These are phyloP conservation scores for Lasioglossum villosulum DNA, from an alignment of 2,888 invertebrate species.

Conservation along the genomic window DNA sequence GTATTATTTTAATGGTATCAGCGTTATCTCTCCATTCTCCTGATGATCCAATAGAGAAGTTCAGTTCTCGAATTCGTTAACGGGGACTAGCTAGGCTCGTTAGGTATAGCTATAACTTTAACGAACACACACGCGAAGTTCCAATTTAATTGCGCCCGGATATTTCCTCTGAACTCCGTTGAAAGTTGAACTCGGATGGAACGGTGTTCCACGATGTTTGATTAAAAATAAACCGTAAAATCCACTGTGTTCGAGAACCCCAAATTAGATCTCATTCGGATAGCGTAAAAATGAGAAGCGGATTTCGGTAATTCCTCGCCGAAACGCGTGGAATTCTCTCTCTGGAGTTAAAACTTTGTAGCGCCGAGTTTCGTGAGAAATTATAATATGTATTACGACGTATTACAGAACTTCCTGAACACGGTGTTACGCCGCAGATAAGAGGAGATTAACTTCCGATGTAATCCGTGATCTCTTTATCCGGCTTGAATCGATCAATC, in stretches of 20 bases:
- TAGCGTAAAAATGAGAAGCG: not conserved
- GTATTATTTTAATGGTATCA: not conserved
- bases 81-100: not conserved
- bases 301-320: not conserved
- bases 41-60: not conserved
- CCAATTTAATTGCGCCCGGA: not conserved
- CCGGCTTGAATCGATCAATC: constrained; percentile 26
- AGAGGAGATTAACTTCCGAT: constrained; percentile 6
- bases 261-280: not conserved
- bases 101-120: not conserved
- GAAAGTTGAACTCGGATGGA: not conserved
- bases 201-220: not conserved
- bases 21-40: not conserved
- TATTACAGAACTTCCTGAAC: not conserved
- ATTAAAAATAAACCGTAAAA: not conserved
- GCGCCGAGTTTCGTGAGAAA: not conserved
- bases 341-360: not conserved
- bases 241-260: not conserved
- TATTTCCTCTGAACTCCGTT: not conserved
- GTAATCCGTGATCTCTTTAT: constrained; percentile 15
- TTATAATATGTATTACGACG: not conserved
- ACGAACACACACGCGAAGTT: not conserved
- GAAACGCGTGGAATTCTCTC: not conserved
- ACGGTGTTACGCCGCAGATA: constrained; percentile 4
- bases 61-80: not conserved